phyloP scores from a whole-genome alignment of 2,113 vertebrate genomes.

The Lepus europaeus region DNA sequence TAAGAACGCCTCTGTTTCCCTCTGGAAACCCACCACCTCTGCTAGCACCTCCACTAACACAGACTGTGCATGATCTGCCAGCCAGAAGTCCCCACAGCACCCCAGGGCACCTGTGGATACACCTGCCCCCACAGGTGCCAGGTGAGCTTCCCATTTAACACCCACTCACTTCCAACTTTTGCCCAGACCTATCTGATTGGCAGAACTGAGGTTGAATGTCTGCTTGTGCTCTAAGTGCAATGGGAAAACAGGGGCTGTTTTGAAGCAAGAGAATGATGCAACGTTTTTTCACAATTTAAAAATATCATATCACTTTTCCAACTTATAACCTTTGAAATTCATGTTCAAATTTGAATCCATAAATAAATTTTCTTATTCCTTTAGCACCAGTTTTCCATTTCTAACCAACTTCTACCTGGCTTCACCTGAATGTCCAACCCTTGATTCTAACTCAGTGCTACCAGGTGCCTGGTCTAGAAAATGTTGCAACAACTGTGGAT shows the following conservation, averaged over 20 bases:
- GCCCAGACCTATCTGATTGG: not conserved
- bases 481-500: not conserved
- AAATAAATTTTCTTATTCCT: not conserved
- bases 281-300: not conserved
- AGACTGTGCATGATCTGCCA: rapidly evolving
- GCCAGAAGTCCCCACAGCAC: not conserved
- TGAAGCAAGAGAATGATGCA: constrained; percentile 3
- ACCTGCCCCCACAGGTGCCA: not conserved
- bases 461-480: constrained; percentile 27
- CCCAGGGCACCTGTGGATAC: not conserved
- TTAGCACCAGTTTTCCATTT: not conserved
- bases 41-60: not conserved
- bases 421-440: not conserved
- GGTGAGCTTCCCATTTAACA: not conserved
- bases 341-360: constrained; percentile 24
- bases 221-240: not conserved
- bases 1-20: not conserved
- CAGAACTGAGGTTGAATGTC: not conserved
- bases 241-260: not conserved
- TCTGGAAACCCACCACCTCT: not conserved
- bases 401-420: not conserved
- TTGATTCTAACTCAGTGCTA: not conserved
- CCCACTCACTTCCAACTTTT: not conserved
- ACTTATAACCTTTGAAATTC: not conserved
- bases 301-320: not conserved